phyloP scores from a whole-genome alignment of 2,888 invertebrate genomes.

The Drosophila phalerata region DNA sequence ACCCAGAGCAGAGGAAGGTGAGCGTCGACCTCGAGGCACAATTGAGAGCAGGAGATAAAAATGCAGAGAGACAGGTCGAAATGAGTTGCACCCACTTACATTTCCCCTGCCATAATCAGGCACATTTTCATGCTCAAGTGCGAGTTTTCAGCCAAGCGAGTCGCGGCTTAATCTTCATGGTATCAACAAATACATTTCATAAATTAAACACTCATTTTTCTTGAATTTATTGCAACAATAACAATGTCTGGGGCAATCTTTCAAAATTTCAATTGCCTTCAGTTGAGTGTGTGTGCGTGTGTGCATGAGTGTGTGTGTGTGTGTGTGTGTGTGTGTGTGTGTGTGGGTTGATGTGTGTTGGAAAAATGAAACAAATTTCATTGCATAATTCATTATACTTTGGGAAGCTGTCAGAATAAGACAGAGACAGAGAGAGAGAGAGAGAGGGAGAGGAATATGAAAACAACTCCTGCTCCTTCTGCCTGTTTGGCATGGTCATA shows the following conservation, averaged over 20 bases:
- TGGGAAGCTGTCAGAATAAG: background rate
- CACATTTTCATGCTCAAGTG: conserved; percentile 35
- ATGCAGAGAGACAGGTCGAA: conserved; percentile 22
- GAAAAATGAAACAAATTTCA: conserved; percentile 76
- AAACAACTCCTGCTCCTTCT: conserved; percentile 20
- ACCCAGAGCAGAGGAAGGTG: background rate
- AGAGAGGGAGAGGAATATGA: conserved; percentile 13
- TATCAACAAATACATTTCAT: conserved; percentile 43
- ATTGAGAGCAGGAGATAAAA: conserved; percentile 44
- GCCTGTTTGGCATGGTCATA: conserved; percentile 69
- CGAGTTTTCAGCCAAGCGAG: conserved; percentile 20
- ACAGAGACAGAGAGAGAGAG: background rate
- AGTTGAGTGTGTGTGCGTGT: conserved; percentile 14
- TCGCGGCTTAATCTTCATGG: conserved; percentile 17
- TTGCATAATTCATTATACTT: conserved; percentile 74
- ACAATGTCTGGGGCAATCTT: conserved; percentile 43
- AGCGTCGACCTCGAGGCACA: conserved; percentile 47
- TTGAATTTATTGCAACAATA: conserved; percentile 52
- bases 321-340: conserved; percentile 22
- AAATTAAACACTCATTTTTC: conserved; percentile 69
- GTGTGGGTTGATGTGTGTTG: conserved; percentile 16
- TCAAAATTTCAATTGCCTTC: conserved; percentile 65
- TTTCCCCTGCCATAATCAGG: conserved; percentile 15
- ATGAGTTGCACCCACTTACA: conserved; percentile 40
- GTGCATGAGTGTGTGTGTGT: conserved; percentile 2